Percentiles rank a stretch among this genome's conserved stretches.
Evolutionary conservation across 2,888 invertebrate species (phyloP).

Genomic region (Drosophila demipolita): DNA sequence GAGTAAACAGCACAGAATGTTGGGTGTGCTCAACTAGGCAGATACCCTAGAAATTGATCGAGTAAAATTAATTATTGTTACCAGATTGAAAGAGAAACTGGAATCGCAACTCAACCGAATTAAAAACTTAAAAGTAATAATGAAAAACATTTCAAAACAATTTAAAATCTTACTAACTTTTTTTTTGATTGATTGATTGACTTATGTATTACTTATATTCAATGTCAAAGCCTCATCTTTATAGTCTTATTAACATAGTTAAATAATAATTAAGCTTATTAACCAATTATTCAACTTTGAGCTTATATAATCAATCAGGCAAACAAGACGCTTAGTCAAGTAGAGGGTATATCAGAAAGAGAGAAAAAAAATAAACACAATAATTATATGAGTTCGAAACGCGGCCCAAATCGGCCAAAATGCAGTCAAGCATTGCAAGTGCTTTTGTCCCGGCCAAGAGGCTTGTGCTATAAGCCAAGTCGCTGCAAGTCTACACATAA

Average conservation of each 20-base stretch:
- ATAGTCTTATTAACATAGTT: background rate
- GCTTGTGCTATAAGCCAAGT: constrained; percentile 41
- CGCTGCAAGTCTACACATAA: constrained; percentile 34
- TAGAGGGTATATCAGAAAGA: constrained; percentile 39
- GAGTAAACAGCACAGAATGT: constrained; percentile 37
- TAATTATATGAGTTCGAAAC: constrained; percentile 62
- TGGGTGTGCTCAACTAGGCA: background rate
- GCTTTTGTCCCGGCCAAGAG: constrained; percentile 27
- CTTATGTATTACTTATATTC: background rate
- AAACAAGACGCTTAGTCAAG: background rate
- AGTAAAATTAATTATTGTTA: background rate
- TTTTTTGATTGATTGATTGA: too few species aligned
- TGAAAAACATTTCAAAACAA: background rate
- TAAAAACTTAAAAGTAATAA: background rate
- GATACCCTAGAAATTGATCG: constrained; percentile 9
- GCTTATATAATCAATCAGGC: background rate
- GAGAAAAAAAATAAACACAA: constrained; percentile 40
- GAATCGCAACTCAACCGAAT: background rate
- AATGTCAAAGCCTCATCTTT: background rate
- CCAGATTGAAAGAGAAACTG: background rate
- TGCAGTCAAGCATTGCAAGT: constrained; percentile 68
- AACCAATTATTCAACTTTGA: background rate
- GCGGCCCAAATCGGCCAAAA: constrained; percentile 67
- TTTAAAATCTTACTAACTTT: background rate
- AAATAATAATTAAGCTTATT: background rate